Evolutionary conservation across 1,140 invertebrate genomes (phyloP), one percentile per base, ranked within the genome.

Genomic region (Drosophila nasuta): DNA sequence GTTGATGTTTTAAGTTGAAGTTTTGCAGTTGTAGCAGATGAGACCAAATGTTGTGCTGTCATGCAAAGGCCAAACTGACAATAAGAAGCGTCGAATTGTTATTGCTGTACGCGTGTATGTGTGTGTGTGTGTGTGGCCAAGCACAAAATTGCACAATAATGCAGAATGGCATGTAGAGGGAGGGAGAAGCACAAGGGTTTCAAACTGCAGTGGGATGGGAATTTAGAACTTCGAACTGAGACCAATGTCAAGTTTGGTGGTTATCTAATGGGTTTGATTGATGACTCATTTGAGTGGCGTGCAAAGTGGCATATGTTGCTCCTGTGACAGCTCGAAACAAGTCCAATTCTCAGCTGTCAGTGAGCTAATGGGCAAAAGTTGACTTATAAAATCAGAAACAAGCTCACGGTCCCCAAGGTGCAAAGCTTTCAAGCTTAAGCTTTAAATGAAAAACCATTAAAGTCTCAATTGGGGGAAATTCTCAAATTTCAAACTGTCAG

Each of bases 1-100:
- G 76, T 87, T 87, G 69, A 82, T 87, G 77, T 89, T 25, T 25
- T 88, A 75, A 80, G 83, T 87, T 88, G 74, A 25, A 82, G 88
- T 87, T 88, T 13, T 88, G 80, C 77, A 88, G 83, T 82, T 51
- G 85, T 54, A 63, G 85, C 80, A 86, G 81, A 77, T 73, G 81
- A 85, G 64, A 65, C 63, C 13, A 68, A 83, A 85, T 81, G 77
- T 70, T 58, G 54, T 67, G 33, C 60, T 70, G 77, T 70, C 81
- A 83, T 77, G 81, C 77, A 68, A 83, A 70, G 28, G 8, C 30
- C 13, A 13, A 51, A 51, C 45, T 54, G 48, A 64, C 72, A 64
- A 70, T 60, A 28, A 48, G 52, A 51, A 64, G 60, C 67, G 46
- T 75, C 48, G 28, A 71, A 75, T 75, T 71, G 68, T 75, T 75